Percentiles rank a stretch among this genome's conserved stretches.
These are phyloP conservation scores for Temnothorax ravouxi DNA, from an alignment of 2,888 invertebrate genomes.

Conservation along the genomic window DNA sequence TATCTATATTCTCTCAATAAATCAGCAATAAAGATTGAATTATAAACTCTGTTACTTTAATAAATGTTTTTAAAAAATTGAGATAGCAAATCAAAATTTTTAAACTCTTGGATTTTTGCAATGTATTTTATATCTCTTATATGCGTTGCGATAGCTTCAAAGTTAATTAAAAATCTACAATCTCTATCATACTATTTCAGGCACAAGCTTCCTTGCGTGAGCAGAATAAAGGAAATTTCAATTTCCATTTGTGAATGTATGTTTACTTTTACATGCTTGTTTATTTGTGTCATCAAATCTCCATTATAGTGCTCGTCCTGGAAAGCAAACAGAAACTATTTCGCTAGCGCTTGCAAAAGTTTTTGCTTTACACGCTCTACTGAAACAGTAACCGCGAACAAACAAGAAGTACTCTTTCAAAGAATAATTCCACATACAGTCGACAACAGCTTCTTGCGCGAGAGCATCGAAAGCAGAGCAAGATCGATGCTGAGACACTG, in stretches of 20 bases:
- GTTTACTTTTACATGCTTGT: not conserved
- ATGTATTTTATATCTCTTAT: not conserved
- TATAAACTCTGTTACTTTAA: not conserved
- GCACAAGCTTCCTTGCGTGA: not conserved
- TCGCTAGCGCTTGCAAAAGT: conserved; percentile 26
- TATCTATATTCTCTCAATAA: conserved; percentile 3
- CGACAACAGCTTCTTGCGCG: conserved; percentile 62
- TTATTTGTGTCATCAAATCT: conserved; percentile 41
- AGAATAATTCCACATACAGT: conserved; percentile 42
- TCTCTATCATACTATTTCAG: not conserved
- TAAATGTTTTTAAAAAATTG: not conserved
- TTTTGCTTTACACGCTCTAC: conserved; percentile 22
- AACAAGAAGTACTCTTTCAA: conserved; percentile 30
- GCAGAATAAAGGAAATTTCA: not conserved
- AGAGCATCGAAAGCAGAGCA: conserved; percentile 28
- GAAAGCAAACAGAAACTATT: conserved; percentile 47
- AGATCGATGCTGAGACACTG: conserved; percentile 54
- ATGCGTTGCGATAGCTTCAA: not conserved
- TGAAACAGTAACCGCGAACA: conserved; percentile 42
- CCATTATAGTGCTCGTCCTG: conserved; percentile 18
- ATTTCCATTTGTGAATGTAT: conserved; percentile 28
- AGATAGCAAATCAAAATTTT: not conserved
- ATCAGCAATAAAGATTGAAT: not conserved
- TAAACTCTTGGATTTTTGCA: not conserved
- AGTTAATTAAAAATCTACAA: conserved; percentile 19